Evolutionary conservation across 92 coral and sea anemone genomes (phyloP).

Genomic region (Epizoanthus fatuus): DNA sequence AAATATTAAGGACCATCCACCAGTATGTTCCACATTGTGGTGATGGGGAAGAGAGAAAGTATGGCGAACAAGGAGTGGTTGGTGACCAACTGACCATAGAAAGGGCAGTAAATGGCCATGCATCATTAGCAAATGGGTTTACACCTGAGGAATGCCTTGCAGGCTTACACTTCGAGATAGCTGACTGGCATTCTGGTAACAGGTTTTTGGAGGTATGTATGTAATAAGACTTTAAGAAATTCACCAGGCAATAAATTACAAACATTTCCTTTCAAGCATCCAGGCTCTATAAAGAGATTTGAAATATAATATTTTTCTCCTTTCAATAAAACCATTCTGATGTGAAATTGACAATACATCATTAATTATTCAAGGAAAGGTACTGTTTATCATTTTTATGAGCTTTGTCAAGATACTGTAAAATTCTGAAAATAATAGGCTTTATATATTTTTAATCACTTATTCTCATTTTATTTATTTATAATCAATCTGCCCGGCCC

Average conservation of each 20-base stretch:
- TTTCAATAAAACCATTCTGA: background rate
- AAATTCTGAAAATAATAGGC: too few species aligned
- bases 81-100: constrained; percentile 52
- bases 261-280: too few species aligned
- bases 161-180: constrained; percentile 51
- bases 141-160: constrained; percentile 54
- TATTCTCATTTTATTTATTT: too few species aligned
- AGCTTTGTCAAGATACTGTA: too few species aligned
- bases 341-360: background rate
- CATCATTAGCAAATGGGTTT: constrained; percentile 55
- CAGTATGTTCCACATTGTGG: constrained; percentile 48
- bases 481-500: too few species aligned
- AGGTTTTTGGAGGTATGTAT: constrained; percentile 45
- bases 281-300: background rate
- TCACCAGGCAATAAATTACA: too few species aligned
- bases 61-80: constrained; percentile 45
- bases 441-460: too few species aligned
- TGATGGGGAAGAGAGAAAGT: constrained; percentile 35
- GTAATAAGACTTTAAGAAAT: too few species aligned
- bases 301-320: constrained; percentile 2
- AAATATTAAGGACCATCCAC: constrained; percentile 43
- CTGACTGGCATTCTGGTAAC: constrained; percentile 46
- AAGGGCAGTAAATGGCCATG: constrained; percentile 58
- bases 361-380: background rate
- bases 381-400: too few species aligned